Evolutionary conservation across 2,113 vertebrate genomes (phyloP).

Genomic region (Gnathonemus echidnorhynchus): DNA sequence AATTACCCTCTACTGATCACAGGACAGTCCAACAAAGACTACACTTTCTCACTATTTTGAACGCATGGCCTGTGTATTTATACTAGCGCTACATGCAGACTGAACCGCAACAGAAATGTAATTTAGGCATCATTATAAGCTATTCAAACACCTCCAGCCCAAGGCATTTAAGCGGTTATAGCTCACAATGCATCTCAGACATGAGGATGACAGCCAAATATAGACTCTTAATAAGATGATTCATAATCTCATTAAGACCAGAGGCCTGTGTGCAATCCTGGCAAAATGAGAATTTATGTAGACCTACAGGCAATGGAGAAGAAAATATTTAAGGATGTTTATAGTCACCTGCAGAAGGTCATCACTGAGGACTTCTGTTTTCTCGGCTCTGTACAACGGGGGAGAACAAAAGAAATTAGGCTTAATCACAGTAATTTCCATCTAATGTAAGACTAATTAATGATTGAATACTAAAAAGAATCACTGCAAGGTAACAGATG

Average conservation of each 20-base stretch:
- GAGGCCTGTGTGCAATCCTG: not conserved
- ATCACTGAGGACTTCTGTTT: slow-evolving; percentile 96
- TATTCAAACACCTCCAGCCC: not conserved
- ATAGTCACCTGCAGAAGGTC: slow-evolving; percentile 88
- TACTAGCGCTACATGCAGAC: not conserved
- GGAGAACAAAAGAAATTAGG: slow-evolving; percentile 31
- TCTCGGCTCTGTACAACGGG: slow-evolving; percentile 80
- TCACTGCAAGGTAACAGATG: not conserved
- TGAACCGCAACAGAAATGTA: not conserved
- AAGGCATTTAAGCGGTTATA: not conserved
- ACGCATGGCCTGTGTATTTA: not conserved
- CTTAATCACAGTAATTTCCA: not conserved
- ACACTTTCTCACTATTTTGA: not conserved
- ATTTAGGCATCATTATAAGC: not conserved
- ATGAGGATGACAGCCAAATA: not conserved
- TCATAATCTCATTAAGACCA: not conserved
- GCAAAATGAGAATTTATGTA: not conserved
- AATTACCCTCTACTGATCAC: not conserved
- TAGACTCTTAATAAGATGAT: not conserved
- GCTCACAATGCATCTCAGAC: not conserved
- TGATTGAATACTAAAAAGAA: slow-evolving; percentile 13
- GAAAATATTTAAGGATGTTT: slow-evolving; percentile 28
- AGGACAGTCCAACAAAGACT: not conserved
- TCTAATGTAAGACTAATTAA: slow-evolving; percentile 29
- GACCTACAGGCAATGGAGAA: not conserved